These are phyloP conservation scores for Proisotoma minuta DNA, from an alignment of 2,888 invertebrate genomes.

Conservation along the genomic window DNA sequence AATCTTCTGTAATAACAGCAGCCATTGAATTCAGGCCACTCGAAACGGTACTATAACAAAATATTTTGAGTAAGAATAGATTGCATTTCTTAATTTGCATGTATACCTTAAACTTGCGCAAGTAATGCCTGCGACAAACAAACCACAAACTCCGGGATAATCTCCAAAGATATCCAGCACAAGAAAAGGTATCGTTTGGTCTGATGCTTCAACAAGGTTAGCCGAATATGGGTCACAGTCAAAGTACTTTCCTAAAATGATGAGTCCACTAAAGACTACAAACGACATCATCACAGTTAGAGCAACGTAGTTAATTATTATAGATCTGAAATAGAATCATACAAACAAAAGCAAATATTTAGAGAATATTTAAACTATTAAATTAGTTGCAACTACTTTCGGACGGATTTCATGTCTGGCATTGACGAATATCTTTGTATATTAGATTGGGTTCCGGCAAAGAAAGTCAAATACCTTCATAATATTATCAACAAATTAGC, in stretches of 20 bases:
- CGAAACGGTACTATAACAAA: background rate
- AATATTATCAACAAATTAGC: background rate
- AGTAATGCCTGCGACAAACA: background rate
- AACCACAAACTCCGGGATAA: background rate
- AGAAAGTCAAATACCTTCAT: background rate
- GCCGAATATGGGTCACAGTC: conserved; percentile 68
- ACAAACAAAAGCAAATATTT: background rate
- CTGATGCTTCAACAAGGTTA: background rate
- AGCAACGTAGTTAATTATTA: conserved; percentile 70
- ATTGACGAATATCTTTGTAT: conserved; percentile 32
- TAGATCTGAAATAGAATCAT: conserved; percentile 55
- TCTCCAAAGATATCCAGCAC: background rate
- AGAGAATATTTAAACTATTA: background rate
- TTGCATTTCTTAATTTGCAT: background rate
- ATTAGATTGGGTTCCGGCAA: conserved; percentile 25
- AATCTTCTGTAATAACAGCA: background rate
- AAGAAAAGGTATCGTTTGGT: background rate
- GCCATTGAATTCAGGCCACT: background rate
- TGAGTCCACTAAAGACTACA: conserved; percentile 80
- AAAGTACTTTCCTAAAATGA: conserved; percentile 74
- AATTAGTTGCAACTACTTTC: conserved; percentile 14
- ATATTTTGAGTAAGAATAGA: background rate
- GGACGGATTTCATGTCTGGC: conserved; percentile 25
- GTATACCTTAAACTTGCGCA: background rate
- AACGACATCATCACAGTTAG: conserved; percentile 76